These are phyloP conservation scores for Odontamblyopus rebecca DNA, from an alignment of 2,797 vertebrate genomes.

Conservation along the genomic window DNA sequence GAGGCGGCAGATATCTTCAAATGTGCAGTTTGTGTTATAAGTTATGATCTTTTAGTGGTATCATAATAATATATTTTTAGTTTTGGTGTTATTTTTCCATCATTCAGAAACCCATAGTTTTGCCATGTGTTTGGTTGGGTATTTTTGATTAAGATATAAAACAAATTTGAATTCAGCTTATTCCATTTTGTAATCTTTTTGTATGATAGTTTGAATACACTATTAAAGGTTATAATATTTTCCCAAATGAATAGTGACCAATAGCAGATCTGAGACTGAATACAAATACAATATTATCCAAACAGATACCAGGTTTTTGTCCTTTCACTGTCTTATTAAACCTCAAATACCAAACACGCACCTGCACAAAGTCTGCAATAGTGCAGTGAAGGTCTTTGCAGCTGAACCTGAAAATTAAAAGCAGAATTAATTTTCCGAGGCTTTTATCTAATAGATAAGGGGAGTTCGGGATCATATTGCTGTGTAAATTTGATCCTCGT, in stretches of 20 bases:
- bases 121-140: too few relatives aligned
- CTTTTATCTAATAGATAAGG: slow-evolving; percentile 21
- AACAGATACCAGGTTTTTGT: slow-evolving; percentile 12
- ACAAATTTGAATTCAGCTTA: too few relatives aligned
- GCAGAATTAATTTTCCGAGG: slow-evolving; percentile 14
- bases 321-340: slow-evolving; percentile 10
- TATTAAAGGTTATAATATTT: background rate
- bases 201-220: background rate
- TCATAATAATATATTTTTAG: too few relatives aligned
- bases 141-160: too few relatives aligned
- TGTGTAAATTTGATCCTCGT: slow-evolving; percentile 10
- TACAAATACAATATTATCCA: slow-evolving; percentile 10
- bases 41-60: too few relatives aligned
- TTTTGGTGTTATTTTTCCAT: too few relatives aligned
- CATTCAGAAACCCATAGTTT: too few relatives aligned
- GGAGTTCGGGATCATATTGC: slow-evolving; percentile 27
- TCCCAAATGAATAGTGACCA: background rate
- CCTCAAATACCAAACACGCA: slow-evolving; percentile 10
- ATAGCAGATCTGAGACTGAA: background rate
- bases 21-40: too few relatives aligned
- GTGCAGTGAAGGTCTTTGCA: slow-evolving; percentile 4
- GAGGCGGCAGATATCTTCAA: too few relatives aligned
- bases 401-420: slow-evolving; percentile 14
- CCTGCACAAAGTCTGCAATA: slow-evolving; percentile 4
- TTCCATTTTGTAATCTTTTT: background rate